Conservation (phyloP, 2,888 invertebrate species). For the Hipparchia semele region DNA sequence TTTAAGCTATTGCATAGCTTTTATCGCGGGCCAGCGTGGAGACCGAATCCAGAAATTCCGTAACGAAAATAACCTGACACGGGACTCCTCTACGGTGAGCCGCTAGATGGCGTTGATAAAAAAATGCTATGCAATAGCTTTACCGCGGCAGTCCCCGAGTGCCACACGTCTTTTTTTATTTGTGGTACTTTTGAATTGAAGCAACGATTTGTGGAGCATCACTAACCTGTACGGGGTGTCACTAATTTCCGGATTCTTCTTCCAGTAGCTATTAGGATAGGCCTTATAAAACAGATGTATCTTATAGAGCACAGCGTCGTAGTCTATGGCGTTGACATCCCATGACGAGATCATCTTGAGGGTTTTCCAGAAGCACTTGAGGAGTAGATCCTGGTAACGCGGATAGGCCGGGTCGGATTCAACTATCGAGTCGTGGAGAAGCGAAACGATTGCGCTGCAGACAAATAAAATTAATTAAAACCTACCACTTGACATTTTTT, state of each 20-base stretch:
- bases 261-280: slow-evolving; percentile 95
- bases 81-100: too few species aligned
- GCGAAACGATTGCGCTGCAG: slow-evolving; percentile 91
- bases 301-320: slow-evolving; percentile 90
- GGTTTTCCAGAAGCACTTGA: slow-evolving; percentile 98
- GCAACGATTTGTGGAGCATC: too few species aligned
- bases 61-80: too few species aligned
- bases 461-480: slow-evolving; percentile 24
- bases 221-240: slow-evolving; percentile 91
- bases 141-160: too few species aligned
- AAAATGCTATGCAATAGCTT: too few species aligned
- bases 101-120: too few species aligned
- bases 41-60: too few species aligned
- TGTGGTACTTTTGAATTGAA: too few species aligned
- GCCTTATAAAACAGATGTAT: slow-evolving; percentile 95
- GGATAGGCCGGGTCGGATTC: slow-evolving; percentile 83
- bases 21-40: too few species aligned
- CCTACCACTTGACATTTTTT: too few species aligned
- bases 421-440: slow-evolving; percentile 93
- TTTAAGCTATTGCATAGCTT: too few species aligned
- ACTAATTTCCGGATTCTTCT: slow-evolving; percentile 86
- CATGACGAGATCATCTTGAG: slow-evolving; percentile 93
- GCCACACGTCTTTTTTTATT: too few species aligned
- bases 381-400: slow-evolving; percentile 91
- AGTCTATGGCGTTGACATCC: slow-evolving; percentile 88